Percentiles rank a stretch among this genome's conserved stretches.
Evolutionary conservation across 1,140 invertebrate genomes (phyloP).

Genomic region (Oreohelix idahoensis): DNA sequence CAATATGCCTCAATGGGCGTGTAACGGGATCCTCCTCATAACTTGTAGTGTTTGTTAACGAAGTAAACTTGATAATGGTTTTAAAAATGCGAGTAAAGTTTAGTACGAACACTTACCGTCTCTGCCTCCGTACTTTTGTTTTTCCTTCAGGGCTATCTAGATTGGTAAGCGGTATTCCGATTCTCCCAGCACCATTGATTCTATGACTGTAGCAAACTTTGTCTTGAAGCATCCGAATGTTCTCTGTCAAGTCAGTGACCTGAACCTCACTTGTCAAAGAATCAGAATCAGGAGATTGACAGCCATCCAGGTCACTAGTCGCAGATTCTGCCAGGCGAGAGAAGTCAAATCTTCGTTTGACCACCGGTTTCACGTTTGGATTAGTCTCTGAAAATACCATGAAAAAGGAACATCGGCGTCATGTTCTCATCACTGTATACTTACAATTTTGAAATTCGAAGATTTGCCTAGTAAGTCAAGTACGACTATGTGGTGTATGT

Average conservation of each 20-base stretch:
- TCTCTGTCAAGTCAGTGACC: neutral
- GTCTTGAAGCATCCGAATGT: conserved; percentile 21
- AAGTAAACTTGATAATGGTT: too few relatives aligned
- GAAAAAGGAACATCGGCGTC: too few relatives aligned
- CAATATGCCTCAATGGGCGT: too few relatives aligned
- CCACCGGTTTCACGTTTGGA: neutral
- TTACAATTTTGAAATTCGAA: too few relatives aligned
- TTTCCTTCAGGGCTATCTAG: neutral
- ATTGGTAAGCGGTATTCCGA: neutral
- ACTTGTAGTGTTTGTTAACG: too few relatives aligned
- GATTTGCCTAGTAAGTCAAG: too few relatives aligned
- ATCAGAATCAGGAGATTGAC: conserved; percentile 15
- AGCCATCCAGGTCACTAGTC: conserved; percentile 42
- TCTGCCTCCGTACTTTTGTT: conserved; percentile 15
- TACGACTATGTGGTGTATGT: too few relatives aligned
- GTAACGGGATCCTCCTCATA: too few relatives aligned
- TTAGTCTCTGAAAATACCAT: neutral
- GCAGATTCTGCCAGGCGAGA: conserved; percentile 51
- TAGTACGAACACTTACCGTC: conserved; percentile 18
- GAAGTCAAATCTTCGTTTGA: conserved; percentile 48
- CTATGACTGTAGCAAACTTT: neutral
- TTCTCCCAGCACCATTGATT: neutral
- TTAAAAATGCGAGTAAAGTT: too few relatives aligned
- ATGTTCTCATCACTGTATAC: too few relatives aligned
- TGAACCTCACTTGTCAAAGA: neutral